Evolutionary conservation across 2,797 vertebrate species (phyloP), one percentile per base, ranked within the genome.

Genomic region (Epinephelus awoara): DNA sequence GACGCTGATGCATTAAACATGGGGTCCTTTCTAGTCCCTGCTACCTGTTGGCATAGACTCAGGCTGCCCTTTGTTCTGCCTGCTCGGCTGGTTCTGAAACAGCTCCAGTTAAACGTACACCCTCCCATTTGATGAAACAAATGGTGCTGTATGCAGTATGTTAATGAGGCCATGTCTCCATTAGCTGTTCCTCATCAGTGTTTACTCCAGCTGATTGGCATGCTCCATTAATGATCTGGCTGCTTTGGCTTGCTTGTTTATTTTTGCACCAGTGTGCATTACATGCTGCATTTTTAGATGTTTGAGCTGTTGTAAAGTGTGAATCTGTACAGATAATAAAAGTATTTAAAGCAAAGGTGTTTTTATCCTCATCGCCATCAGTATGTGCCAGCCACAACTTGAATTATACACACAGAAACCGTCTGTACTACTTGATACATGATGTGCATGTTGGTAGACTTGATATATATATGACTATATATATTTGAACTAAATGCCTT

Each of bases 171-270:
- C 67, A 73, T 50, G 14, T 85, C 82, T 79, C 75, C 81, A 84
- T 91, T 72, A 71, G 87, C 56, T 73, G 63, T 23, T 86, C 61
- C 61, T 87, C 76, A 74, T 85, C 67, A 74, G 69, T 75, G 77
- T 84, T 73, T 57, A 81, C 29, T 34, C 59, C 72, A 84, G 85
- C 72, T 77, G 76, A 90, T 72, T 75, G 83, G 75, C 78, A 72
- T 65, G 82, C 64, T 83, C 67, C 84, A 76, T 84, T 86, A 85
- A 29, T 59, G 51, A 62, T 75, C 80, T 74, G 80, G 25, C 75
- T 90, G 89, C 87, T 87, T 85, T 70, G 65, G 74, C 72, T 87
- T 84, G 77, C 77, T 85, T 88, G 64, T 66, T 89, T 82, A 68
- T 77, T 79, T 12, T 68, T 83, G 68, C 56, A 57, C 49, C 40